Base-by-base conservation (phyloP, 2,113 vertebrate genomes). In the Lontra canadensis region DNA sequence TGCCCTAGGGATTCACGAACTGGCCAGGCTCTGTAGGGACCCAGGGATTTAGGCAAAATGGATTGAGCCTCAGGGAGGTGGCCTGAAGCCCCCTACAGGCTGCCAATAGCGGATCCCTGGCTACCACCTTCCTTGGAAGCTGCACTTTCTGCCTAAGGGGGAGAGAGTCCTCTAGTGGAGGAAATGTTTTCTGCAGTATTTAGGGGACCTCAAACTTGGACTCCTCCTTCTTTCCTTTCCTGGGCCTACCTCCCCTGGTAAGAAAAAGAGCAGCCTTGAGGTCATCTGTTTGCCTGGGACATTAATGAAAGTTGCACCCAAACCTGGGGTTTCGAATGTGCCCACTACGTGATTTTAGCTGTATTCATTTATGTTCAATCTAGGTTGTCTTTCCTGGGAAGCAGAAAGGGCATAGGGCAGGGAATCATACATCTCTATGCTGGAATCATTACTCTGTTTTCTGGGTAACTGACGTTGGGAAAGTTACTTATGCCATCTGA, bases 121-220 rank as follows among this genome's bases (percentile, higher is more conserved):
- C 6, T 0, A 0, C 3, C 25, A 17, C 25, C 0, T 1, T 31
- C 47, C 73, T 10, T 29, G 15, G 31, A 3, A 4, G 39, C 31
- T 10, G 26, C 17, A 1, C 39, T 47, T 87, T 80, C 90, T 94
- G 96, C 74, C 94, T 92, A 71, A 69, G 90, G 92, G 29, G 3
- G 39, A 96, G 95, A 83, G 88, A 17, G 95, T 74, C 91, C 93
- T 74, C 97, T 98, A 63, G 96, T 94, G 98, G 95, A 31, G 18
- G 1, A 59, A 78, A 8, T 3, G 25, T 79, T 44, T 82, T 59
- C 61, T 97, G 94, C 97, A 93, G 82, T 8, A 18, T 71, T 73
- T 82, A 34, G n/a, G 14, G 47, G 55, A 18, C 47, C 29, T 91
- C 42, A 7, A 26, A 63, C 44, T 76, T 52, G 20, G 71, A 88